phyloP scores from a whole-genome alignment of 2,113 vertebrate species.

The Epinephelus cyanopodus region DNA sequence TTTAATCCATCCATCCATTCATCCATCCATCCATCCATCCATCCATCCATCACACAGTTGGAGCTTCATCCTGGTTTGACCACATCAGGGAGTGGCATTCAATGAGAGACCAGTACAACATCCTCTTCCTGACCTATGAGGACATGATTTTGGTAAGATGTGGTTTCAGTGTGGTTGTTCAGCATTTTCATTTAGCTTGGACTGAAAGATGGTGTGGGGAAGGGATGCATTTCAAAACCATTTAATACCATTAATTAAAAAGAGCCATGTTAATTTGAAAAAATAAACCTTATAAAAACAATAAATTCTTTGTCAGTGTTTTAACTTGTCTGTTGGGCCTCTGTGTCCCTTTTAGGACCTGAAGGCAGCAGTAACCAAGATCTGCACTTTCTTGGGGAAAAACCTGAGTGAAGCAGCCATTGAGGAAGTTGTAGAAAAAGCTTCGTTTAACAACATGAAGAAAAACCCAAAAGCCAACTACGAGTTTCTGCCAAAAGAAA shows the following conservation, averaged over 20 bases:
- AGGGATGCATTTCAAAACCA: neutral
- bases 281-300: too few relatives aligned
- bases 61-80: constrained; percentile 78
- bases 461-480: constrained; percentile 80
- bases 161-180: too few relatives aligned
- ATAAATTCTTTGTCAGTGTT: neutral
- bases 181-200: too few relatives aligned
- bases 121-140: constrained; percentile 80
- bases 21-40: too few relatives aligned
- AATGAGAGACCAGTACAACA: constrained; percentile 73
- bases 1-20: too few relatives aligned
- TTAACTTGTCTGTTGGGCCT: too few relatives aligned
- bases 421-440: constrained; percentile 68
- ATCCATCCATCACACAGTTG: constrained; percentile 50
- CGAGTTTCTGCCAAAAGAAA: constrained; percentile 58
- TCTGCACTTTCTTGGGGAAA: constrained; percentile 78
- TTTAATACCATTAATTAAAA: neutral
- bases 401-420: constrained; percentile 66
- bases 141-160: constrained; percentile 79
- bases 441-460: constrained; percentile 80
- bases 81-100: constrained; percentile 77
- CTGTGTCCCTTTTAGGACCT: constrained; percentile 69
- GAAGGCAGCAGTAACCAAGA: constrained; percentile 58
- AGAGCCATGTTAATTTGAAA: too few relatives aligned
- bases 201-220: too few relatives aligned